phyloP scores from a whole-genome alignment of 2,888 invertebrate genomes.

The Hedychridium roseum region DNA sequence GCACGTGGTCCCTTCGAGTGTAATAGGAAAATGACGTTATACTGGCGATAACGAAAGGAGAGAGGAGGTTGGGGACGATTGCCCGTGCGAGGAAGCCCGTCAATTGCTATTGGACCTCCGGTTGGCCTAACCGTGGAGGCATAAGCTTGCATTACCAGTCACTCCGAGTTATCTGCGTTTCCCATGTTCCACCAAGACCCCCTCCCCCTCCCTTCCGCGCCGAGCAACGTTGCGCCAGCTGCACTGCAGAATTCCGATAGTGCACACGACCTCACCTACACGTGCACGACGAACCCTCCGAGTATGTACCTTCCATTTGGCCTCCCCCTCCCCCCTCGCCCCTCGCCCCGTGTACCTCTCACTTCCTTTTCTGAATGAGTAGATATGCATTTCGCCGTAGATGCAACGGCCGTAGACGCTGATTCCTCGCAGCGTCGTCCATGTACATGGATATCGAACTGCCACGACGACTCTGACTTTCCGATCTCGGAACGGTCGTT shows the following conservation, averaged over 20 bases:
- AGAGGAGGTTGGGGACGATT: too few relatives aligned
- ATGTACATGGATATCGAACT: slow-evolving; percentile 2
- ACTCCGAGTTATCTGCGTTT: slow-evolving; percentile 59
- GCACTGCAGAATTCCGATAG: slow-evolving; percentile 56
- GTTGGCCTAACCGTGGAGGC: slow-evolving; percentile 42
- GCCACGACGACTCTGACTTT: neutral
- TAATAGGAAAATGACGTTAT: too few relatives aligned
- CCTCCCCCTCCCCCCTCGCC: slow-evolving; percentile 16
- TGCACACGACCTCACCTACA: slow-evolving; percentile 40
- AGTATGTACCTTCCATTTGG: too few relatives aligned
- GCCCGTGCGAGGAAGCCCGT: slow-evolving; percentile 33
- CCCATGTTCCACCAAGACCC: slow-evolving; percentile 48
- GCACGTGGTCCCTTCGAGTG: too few relatives aligned
- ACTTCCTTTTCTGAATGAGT: neutral
- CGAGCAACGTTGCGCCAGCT: slow-evolving; percentile 46
- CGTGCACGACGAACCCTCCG: too few relatives aligned
- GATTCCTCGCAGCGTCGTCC: neutral
- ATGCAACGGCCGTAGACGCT: neutral
- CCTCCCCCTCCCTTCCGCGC: slow-evolving; percentile 9
- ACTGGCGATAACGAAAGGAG: too few relatives aligned
- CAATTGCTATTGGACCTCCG: slow-evolving; percentile 49
- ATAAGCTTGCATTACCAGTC: slow-evolving; percentile 54
- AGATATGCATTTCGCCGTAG: neutral
- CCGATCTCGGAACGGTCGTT: slow-evolving; percentile 1
- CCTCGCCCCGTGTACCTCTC: neutral